A percentile compares a stretch with the other conserved stretches of the same genome.
phyloP scores from a whole-genome alignment of 2,888 invertebrate species.

The Cyaniris semiargus region DNA sequence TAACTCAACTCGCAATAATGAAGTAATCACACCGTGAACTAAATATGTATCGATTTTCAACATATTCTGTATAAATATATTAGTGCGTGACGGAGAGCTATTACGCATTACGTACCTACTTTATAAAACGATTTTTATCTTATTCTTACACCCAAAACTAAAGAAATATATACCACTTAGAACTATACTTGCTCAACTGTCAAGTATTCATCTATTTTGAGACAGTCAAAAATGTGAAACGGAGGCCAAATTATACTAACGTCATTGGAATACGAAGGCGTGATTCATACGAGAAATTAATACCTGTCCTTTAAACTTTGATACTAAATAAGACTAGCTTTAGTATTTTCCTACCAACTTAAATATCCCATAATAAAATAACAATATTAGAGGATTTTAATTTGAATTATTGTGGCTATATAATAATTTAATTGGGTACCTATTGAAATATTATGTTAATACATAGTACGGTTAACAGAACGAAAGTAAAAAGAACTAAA shows the following conservation, averaged over 20 bases:
- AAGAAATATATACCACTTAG: background rate
- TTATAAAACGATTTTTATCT: background rate
- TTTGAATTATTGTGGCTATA: too few relatives aligned
- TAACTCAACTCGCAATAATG: background rate
- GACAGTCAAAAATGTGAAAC: constrained; percentile 22
- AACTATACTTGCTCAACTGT: background rate
- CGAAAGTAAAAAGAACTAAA: too few relatives aligned
- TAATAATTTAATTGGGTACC: too few relatives aligned
- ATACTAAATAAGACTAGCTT: background rate
- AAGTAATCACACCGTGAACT: constrained; percentile 33
- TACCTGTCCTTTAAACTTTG: background rate
- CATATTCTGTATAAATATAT: constrained; percentile 28
- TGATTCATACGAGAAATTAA: constrained; percentile 15
- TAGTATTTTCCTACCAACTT: background rate
- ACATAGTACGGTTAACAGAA: too few relatives aligned
- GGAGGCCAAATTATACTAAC: constrained; percentile 29
- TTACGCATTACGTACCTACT: constrained; percentile 17
- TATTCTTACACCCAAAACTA: background rate
- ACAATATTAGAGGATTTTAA: background rate
- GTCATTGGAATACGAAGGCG: constrained; percentile 15
- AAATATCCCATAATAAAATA: background rate
- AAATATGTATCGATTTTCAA: constrained; percentile 34
- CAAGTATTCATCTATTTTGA: constrained; percentile 20
- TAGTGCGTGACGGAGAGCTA: constrained; percentile 29
- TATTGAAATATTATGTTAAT: too few relatives aligned